phyloP scores from a whole-genome alignment of 2,797 vertebrate species.

The Tadarida brasiliensis region DNA sequence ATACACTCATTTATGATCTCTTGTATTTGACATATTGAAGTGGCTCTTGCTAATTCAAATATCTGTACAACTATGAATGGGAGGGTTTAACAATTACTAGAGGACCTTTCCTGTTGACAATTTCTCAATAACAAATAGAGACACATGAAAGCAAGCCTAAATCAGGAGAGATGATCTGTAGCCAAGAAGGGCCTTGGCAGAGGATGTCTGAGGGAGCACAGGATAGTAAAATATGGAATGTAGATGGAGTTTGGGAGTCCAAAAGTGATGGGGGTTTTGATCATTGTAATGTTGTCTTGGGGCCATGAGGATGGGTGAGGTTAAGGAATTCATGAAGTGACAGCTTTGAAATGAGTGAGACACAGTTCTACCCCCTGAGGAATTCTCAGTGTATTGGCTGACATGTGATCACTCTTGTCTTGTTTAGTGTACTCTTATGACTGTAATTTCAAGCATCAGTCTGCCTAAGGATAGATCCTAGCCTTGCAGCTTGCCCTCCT shows the following conservation, averaged over 20 bases:
- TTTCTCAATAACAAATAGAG: background rate
- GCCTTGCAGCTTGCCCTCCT: background rate
- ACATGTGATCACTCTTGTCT: background rate
- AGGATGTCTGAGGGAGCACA: background rate
- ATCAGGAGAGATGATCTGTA: background rate
- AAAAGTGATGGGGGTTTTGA: background rate
- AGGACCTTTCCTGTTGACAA: background rate
- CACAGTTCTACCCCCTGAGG: background rate
- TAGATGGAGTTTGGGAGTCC: background rate
- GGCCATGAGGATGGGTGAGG: background rate
- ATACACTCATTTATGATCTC: background rate
- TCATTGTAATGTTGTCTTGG: background rate
- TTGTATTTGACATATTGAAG: background rate
- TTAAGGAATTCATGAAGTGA: conserved; percentile 7
- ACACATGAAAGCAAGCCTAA: background rate
- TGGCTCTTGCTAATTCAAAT: background rate
- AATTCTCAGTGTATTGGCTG: background rate
- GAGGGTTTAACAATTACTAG: background rate
- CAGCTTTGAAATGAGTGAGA: background rate
- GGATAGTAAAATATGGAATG: background rate
- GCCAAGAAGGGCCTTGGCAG: background rate
- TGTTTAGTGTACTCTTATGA: background rate
- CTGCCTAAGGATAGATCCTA: background rate
- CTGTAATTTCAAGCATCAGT: background rate
- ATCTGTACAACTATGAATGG: background rate